phyloP scores from a whole-genome alignment of 2,113 vertebrate genomes.

The Etheostoma cragini region DNA sequence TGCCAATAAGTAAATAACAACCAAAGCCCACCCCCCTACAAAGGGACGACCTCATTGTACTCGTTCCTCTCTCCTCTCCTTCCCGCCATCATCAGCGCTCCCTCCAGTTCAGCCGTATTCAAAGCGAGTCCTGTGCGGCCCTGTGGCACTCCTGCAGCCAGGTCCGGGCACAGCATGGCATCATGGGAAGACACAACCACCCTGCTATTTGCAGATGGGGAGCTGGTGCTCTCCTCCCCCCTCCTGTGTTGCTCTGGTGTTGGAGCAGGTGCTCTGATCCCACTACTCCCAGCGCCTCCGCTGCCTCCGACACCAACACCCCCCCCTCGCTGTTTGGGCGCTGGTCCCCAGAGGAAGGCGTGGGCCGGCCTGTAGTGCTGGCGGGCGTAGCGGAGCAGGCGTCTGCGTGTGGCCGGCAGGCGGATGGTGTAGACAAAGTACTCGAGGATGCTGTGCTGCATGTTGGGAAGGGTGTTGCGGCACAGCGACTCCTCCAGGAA shows the following conservation, averaged over 20 bases:
- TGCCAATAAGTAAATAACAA: not conserved
- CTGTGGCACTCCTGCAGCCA: constrained; percentile 35
- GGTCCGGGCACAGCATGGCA: constrained; percentile 54
- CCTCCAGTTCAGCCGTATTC: constrained; percentile 41
- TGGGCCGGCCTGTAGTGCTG: constrained; percentile 91
- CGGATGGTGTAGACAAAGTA: constrained; percentile 97
- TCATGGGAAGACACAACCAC: constrained; percentile 65
- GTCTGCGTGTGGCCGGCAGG: constrained; percentile 89
- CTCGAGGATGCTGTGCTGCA: constrained; percentile 95
- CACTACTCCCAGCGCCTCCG: constrained; percentile 69
- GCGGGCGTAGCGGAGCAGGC: constrained; percentile 92
- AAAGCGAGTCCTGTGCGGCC: constrained; percentile 19
- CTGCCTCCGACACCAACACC: constrained; percentile 78
- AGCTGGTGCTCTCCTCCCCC: constrained; percentile 52
- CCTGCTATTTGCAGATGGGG: constrained; percentile 20
- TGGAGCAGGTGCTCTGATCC: constrained; percentile 65
- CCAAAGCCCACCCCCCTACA: constrained; percentile 40
- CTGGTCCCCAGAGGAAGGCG: constrained; percentile 96
- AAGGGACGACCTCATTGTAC: constrained; percentile 66
- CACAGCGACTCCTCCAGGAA: constrained; percentile 94
- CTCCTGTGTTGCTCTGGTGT: constrained; percentile 72
- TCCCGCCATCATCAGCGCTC: constrained; percentile 43
- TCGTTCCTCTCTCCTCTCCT: constrained; percentile 57
- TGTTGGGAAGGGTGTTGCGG: constrained; percentile 91
- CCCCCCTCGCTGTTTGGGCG: constrained; percentile 78